Base-by-base conservation (phyloP, 2,113 vertebrate species). In the Menura novaehollandiae region DNA sequence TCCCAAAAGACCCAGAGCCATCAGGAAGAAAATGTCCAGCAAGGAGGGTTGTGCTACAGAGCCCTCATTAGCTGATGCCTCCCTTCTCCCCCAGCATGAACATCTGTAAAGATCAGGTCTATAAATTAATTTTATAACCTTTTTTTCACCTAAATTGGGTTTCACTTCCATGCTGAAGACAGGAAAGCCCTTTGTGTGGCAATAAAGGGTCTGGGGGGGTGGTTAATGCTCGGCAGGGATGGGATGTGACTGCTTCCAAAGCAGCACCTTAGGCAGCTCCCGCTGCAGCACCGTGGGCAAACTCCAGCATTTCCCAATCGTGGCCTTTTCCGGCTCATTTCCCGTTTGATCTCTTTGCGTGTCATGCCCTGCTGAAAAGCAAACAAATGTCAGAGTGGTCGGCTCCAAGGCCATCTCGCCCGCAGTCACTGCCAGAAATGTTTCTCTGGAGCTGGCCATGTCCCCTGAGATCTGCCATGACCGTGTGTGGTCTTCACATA, bases 281-380 rank as follows among this genome's bases (percentile, higher is more conserved):
- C 0, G 9, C 75, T 5, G 7, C 44, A 33, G 85, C 13, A 15
- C 44, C 0, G 0, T 3, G 6, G 85, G 64, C 88, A 69, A 32
- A 69, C 63, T 32, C 6, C 26, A 7, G 43, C 7, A 3, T 97
- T 95, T 88, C 85, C 80, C 95, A 97, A 94, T 87, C 62, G 46
- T 3, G 14, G 30, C 86, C 69, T 91, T 94, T 87, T 72, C 66
- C 16, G 5, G 53, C 58, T 76, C 53, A 7, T 84, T 94, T 93
- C 75, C 77, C 11, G 1, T 89, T 91, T 89, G 90, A 79, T 93
- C 66, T 89, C 52, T 52, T 73, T 6, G 17, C 5, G 0, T 96
- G 93, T 96, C 91, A 55, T 78, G 89, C 82, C 91, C 96, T 0
- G 9, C 59, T 84, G 82, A 49, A 91, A 93, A 52, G 55, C 78